Conservation (phyloP, 2,797 vertebrate genomes). For the Nothura maculosa region DNA sequence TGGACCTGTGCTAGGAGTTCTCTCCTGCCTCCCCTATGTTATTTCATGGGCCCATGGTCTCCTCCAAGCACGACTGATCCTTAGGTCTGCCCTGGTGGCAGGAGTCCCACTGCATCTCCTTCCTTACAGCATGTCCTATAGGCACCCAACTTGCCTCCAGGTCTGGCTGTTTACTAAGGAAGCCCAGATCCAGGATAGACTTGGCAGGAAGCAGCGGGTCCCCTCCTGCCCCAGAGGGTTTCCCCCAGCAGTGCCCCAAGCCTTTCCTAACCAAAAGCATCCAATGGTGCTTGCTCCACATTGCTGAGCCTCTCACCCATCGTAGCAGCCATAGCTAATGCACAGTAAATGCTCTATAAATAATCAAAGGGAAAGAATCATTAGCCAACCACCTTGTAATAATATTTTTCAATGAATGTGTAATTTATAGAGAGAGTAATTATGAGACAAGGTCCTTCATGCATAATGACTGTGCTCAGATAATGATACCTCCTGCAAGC, state of each 20-base stretch:
- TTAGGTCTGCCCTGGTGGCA: accelerated
- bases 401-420: not conserved
- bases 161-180: accelerated
- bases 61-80: accelerated
- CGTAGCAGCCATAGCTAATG: not conserved
- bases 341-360: conserved; percentile 21
- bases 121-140: not conserved
- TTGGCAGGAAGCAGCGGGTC: not conserved
- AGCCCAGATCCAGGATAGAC: accelerated
- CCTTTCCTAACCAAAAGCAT: not conserved
- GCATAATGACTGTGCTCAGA: not conserved
- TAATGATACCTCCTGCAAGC: not conserved
- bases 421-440: conserved; percentile 4
- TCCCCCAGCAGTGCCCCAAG: not conserved
- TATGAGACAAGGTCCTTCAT: not conserved
- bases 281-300: not conserved
- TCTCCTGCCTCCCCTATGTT: not conserved
- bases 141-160: not conserved
- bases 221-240: not conserved
- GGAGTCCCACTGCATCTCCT: too few species aligned
- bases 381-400: conserved; percentile 39
- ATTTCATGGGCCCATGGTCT: accelerated
- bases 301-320: not conserved
- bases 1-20: accelerated
- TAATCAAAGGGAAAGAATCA: conserved; percentile 31